Base-by-base conservation (phyloP, 2,113 vertebrate genomes). In the Dissostichus mawsoni region DNA sequence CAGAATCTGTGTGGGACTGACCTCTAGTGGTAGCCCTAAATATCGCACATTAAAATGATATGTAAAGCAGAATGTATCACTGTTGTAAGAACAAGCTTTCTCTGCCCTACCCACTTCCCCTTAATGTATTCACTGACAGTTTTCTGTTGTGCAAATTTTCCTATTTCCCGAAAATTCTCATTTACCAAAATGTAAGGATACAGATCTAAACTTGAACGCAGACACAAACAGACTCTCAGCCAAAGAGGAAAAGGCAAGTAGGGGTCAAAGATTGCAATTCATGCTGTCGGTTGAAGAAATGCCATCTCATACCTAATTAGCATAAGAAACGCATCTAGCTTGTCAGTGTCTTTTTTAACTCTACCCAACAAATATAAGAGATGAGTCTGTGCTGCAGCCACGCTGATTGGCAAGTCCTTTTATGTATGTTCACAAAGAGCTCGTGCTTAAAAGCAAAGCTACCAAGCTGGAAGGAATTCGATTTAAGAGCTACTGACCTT, bases 21-120 rank as follows among this genome's bases (percentile, higher is more conserved):
- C 88, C 83, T 81, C 94, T 94, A 87, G 87, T 94, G 94, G 93
- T 55, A 1, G 23, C 18, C 14, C 0, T 5, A 6, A 45, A 63
- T 18, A 62, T 0, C 2, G 11, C 4, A 14, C 4, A 68, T 29
- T 16, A 3, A 55, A 69, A 18, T n/a, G 20, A 25, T 4, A 8
- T 2, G 12, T 11, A 14, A 53, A 47, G 65, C 52, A 25, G 51
- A 51, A 12, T 5, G 17, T 25, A 14, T 36, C 3, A 45, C 3
- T 12, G 4, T 11, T 14, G 44, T 64, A n/a, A 23, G 13, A n/a
- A 62, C 3, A 3, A 36, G 51, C 65, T 17, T 55, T 68, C 58
- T 57, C 33, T 47, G 52, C n/a, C 6, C 5, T 17, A 17, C 48
- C 23, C 29, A 29, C 29, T 29, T 29, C 29, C 20, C 16, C 18